Evolutionary conservation across 1,140 invertebrate species (phyloP).

Genomic region (Trichogramma pretiosum): DNA sequence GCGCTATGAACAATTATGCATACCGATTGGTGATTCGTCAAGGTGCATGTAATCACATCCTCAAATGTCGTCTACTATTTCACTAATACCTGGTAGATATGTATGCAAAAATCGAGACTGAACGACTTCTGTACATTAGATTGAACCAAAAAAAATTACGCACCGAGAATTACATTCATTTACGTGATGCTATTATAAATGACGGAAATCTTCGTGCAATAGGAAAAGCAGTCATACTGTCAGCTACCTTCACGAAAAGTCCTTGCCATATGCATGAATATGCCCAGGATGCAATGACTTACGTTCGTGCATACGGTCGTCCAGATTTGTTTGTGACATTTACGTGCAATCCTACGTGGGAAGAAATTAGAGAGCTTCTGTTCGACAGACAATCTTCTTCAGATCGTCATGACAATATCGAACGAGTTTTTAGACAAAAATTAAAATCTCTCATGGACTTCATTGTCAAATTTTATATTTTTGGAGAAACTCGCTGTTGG

Average conservation of each 20-base stretch:
- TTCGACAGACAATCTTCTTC: no score
- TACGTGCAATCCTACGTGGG: slow-evolving; percentile 41
- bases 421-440: slow-evolving; percentile 45
- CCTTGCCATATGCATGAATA: slow-evolving; percentile 44
- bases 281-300: slow-evolving; percentile 38
- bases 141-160: slow-evolving; percentile 44
- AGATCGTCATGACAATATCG: slow-evolving; percentile 37
- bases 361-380: no score
- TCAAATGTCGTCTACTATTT: slow-evolving; percentile 16
- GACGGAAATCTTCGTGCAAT: slow-evolving; percentile 21
- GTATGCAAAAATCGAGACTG: slow-evolving; percentile 45
- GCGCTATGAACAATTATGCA: slow-evolving; percentile 33
- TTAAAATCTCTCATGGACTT: slow-evolving; percentile 40
- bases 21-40: slow-evolving; percentile 32
- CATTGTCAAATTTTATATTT: slow-evolving; percentile 30
- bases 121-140: slow-evolving; percentile 35
- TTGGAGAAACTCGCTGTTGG: slow-evolving; percentile 27
- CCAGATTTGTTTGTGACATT: slow-evolving; percentile 38
- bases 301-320: slow-evolving; percentile 39
- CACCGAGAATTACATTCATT: slow-evolving; percentile 41
- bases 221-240: slow-evolving; percentile 37
- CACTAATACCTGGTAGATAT: slow-evolving; percentile 43
- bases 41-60: slow-evolving; percentile 12
- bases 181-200: slow-evolving; percentile 8
- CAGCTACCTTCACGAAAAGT: slow-evolving; percentile 36